Evolutionary conservation across 2,797 vertebrate genomes (phyloP), one percentile per base, ranked within the genome.

Genomic region (Tachyglossus aculeatus): DNA sequence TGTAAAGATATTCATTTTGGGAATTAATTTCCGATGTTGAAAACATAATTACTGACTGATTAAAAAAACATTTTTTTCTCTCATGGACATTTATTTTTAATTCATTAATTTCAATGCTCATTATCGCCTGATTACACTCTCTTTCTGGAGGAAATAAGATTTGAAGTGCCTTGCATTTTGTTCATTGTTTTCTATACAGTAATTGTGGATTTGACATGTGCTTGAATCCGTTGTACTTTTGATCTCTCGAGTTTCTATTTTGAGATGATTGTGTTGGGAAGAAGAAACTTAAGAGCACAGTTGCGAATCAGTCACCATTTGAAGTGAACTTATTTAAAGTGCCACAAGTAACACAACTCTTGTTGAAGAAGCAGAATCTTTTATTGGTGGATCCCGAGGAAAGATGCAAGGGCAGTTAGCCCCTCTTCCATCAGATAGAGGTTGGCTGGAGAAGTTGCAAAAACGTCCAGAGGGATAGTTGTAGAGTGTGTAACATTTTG

Each of bases 101-200:
- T 89, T 90, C 86, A 89, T 91, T 91, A 89, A 92, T 91, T 92
- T 89, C 68, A 87, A 32, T 88, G 64, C 73, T 90, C 77, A 86
- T 91, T 90, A 90, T 40, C 78, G 76, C 86, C 80, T 74, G 80
- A 91, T 92, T 86, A 83, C 27, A 71, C 57, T 85, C 57, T 79
- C 80, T 81, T 86, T 87, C 78, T 59, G 64, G 67, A 89, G 67
- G 77, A 91, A 91, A 86, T 85, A 87, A 78, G 58, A 80, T 84
- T 82, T 86, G 40, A 90, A 91, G 86, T 87, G 70, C 44, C 69
- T 86, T 82, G 62, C 59, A 82, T 80, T 91, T 83, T 83, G 77
- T 82, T 82, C 50, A 81, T 83, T 84, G 77, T 85, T 87, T 66
- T 86, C 77, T 68, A 79, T 76, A 64, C 34, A 85, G 67, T 79